Base-by-base conservation (phyloP, 2,888 invertebrate species). In the Auanema sp. region DNA sequence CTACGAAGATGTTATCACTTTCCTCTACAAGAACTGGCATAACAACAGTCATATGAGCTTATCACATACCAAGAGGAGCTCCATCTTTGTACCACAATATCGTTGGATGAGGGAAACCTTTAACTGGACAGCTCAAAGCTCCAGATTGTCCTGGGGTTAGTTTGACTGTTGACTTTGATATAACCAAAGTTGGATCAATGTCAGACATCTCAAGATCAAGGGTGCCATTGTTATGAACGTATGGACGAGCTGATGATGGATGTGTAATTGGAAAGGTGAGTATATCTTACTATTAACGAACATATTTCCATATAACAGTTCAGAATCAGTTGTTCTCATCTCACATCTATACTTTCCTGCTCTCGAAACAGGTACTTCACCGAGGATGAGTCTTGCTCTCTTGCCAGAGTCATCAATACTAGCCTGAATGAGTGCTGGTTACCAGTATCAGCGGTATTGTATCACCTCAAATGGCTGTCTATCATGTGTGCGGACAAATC, bases 331-430 rank as follows among this genome's bases (percentile, higher is more conserved):
- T 1, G 69, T 65, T 12, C 55, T 72, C 47, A 80, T 72, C 58
- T 78, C 73, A 63, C 80, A 80, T 14, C 74, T 60, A 58, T 80
- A 80, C 51, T 77, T 77, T 47, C 78, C 79, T 2, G 70, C 64
- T 4, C 57, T 51, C 8, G 70, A 66, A 21, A 71, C 69, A 5
- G 69, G 56, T 16, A 68, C 65, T 10, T 71, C 57, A 8, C 67
- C 67, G 24, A 79, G 72, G 54, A 72, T 59, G 21, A 79, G 64
- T 18, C 68, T 67, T 1, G 79, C 78, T 18, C 68, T 60, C 12
- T 66, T 70, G 3, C 70, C 44, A 10, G 66, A 66, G 1, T 53
- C 40, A 16, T 49, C 65, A 18, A 75, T 54, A 49, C 67, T 66
- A 14, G 75, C 75, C 57, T 63, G 12, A 42, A 57, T 23, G 14